A percentile compares a stretch with the other conserved stretches of the same genome.
Conservation (phyloP, 1,140 invertebrate genomes). For the Meloidogyne hapla region DNA sequence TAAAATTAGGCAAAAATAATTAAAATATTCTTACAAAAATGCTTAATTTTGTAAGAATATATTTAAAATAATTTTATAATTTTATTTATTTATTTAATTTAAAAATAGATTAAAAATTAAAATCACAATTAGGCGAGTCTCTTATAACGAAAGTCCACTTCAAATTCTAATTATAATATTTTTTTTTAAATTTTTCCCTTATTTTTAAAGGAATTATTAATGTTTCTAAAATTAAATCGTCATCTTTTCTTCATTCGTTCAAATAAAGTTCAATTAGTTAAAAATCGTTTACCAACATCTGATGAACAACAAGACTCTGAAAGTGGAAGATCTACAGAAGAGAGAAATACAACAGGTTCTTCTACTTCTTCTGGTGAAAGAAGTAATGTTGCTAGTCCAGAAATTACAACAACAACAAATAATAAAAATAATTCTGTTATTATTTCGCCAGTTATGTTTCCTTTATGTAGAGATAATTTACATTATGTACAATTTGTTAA, state of each 20-base stretch:
- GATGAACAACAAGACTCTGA: conserved; percentile 60
- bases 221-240: conserved; percentile 61
- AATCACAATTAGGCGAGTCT: too few species aligned
- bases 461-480: conserved; percentile 59
- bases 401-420: neutral
- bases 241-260: conserved; percentile 57
- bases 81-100: too few species aligned
- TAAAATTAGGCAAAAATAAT: too few species aligned
- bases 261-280: conserved; percentile 62
- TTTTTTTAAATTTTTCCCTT: too few species aligned
- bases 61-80: too few species aligned
- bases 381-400: conserved; percentile 17
- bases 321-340: conserved; percentile 58
- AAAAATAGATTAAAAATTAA: too few species aligned
- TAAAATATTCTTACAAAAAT: too few species aligned
- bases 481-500: conserved; percentile 56
- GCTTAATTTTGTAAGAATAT: too few species aligned
- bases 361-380: neutral
- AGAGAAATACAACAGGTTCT: conserved; percentile 6
- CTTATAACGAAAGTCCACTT: too few species aligned
- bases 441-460: conserved; percentile 57
- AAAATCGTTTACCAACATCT: conserved; percentile 49
- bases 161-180: too few species aligned
- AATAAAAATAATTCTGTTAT: conserved; percentile 21
- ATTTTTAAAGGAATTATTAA: conserved; percentile 55